Evolutionary conservation across 2,113 vertebrate species (phyloP).

Genomic region (Cettia cetti): DNA sequence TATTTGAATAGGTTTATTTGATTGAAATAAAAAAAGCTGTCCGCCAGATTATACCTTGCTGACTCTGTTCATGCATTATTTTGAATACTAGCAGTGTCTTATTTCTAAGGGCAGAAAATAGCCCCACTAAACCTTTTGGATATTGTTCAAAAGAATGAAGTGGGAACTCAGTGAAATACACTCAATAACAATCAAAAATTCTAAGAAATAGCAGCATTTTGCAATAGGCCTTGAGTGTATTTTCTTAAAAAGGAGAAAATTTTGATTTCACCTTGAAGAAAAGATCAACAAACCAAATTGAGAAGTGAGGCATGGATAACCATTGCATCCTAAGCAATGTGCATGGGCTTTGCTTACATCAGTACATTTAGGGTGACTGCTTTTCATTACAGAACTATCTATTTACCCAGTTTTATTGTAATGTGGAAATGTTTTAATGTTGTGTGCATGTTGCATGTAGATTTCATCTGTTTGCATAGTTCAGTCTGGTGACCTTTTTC

Average conservation of each 20-base stretch:
- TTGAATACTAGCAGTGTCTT: not conserved
- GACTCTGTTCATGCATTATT: not conserved
- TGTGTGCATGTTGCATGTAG: not conserved
- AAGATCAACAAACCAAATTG: not conserved
- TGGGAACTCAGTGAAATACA: not conserved
- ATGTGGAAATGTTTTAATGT: not conserved
- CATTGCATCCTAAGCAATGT: not conserved
- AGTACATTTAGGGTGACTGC: not conserved
- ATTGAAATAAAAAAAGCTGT: not conserved
- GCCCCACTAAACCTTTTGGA: not conserved
- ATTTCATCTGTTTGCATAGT: not conserved
- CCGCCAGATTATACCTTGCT: not conserved
- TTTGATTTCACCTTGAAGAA: not conserved
- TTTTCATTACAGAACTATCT: not conserved
- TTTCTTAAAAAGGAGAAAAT: not conserved
- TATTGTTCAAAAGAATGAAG: not conserved
- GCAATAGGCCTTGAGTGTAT: not conserved
- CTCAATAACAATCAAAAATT: not conserved
- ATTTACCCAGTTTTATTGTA: not conserved
- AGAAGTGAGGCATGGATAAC: not conserved
- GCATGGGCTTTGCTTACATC: not conserved
- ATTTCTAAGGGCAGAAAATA: not conserved
- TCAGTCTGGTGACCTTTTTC: not conserved
- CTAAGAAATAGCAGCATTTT: not conserved
- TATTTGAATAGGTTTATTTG: not conserved